Percentiles rank a stretch among this genome's conserved stretches.
Conservation (phyloP, 1,140 invertebrate species). For the Sminthurides bifidus region DNA sequence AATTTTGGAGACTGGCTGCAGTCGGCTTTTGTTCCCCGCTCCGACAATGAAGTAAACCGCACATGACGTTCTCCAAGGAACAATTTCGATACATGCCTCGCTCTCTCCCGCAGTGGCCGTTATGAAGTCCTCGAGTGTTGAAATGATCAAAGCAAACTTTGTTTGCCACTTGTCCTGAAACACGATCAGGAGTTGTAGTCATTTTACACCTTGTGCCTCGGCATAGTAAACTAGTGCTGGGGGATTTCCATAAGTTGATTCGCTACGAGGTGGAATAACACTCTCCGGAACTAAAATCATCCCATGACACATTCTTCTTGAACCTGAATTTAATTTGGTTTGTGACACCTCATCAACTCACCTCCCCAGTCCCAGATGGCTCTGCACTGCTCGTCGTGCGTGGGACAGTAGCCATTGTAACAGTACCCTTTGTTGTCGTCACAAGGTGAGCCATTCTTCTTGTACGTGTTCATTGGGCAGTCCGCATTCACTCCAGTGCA, state of each 20-base stretch:
- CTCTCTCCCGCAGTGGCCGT: conserved; percentile 83
- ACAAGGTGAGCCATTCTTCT: conserved; percentile 81
- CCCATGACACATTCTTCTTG: no score
- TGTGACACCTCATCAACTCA: no score
- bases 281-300: no score
- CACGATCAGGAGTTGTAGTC: no score
- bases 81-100: conserved; percentile 74
- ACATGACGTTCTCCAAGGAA: conserved; percentile 62
- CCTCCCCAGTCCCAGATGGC: conserved; percentile 73
- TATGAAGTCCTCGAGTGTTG: conserved; percentile 79
- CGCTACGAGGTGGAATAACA: no score
- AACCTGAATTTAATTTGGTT: no score
- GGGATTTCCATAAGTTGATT: no score
- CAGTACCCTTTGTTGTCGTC: conserved; percentile 54
- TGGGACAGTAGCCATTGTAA: conserved; percentile 82
- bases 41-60: conserved; percentile 48
- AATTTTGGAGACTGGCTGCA: conserved; percentile 53
- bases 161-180: conserved; percentile 42
- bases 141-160: conserved; percentile 82
- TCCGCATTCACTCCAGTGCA: conserved; percentile 55
- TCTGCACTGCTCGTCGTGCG: conserved; percentile 71
- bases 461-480: conserved; percentile 65
- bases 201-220: no score
- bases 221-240: no score
- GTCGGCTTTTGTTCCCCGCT: conserved; percentile 65